phyloP scores from a whole-genome alignment of 1,140 invertebrate genomes.

The Drosophila sp. region DNA sequence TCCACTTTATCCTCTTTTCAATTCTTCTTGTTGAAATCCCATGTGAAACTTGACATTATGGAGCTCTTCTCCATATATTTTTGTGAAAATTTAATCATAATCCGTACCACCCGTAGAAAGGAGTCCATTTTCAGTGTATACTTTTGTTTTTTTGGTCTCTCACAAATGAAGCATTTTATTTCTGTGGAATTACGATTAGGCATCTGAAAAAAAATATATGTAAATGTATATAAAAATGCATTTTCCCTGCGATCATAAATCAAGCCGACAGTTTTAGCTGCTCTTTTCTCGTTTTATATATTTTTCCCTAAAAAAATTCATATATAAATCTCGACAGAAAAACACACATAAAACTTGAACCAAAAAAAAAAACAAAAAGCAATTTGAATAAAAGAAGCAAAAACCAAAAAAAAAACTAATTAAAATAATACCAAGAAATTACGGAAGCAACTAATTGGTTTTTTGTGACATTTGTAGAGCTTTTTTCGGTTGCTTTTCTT shows the following conservation, averaged over 20 bases:
- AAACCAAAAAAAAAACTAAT: conserved; percentile 55
- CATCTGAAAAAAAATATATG: conserved; percentile 34
- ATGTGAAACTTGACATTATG: background rate
- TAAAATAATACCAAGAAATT: conserved; percentile 81
- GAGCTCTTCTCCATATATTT: background rate
- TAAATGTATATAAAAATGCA: conserved; percentile 48
- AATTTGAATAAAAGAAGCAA: conserved; percentile 53
- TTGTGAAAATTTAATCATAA: background rate
- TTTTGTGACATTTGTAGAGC: conserved; percentile 67
- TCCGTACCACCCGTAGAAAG: background rate
- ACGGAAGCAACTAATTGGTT: conserved; percentile 76
- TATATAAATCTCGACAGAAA: conserved; percentile 61
- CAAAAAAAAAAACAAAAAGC: conserved; percentile 28
- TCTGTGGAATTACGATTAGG: conserved; percentile 56
- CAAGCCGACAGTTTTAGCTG: conserved; percentile 44
- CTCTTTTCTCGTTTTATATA: conserved; percentile 31
- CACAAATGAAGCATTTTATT: conserved; percentile 24
- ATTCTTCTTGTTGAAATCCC: background rate
- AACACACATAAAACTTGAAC: conserved; percentile 62
- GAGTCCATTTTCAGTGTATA: background rate
- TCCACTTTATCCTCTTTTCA: background rate
- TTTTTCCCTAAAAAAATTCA: conserved; percentile 25
- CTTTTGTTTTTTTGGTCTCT: background rate
- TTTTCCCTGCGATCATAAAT: conserved; percentile 57
- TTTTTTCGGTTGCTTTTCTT: conserved; percentile 30